Evolutionary conservation across 2,888 invertebrate species (phyloP).

Genomic region (Clitarchus hookeri): DNA sequence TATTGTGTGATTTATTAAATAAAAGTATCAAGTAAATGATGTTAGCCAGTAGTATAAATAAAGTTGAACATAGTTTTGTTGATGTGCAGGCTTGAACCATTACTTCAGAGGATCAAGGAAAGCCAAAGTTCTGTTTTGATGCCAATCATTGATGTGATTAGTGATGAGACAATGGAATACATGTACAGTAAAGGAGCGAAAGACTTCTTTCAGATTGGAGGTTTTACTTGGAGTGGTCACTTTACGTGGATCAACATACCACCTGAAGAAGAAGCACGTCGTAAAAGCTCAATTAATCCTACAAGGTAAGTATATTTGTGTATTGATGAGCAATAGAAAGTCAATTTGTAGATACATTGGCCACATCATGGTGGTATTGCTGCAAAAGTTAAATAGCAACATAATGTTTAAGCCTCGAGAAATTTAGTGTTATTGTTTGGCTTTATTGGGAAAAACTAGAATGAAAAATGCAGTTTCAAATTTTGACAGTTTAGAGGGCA

Average conservation of each 20-base stretch:
- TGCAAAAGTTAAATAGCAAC: too few relatives aligned
- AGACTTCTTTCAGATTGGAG: slow-evolving; percentile 69
- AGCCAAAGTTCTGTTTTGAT: slow-evolving; percentile 80
- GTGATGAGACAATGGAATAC: slow-evolving; percentile 77
- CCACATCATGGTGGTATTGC: too few relatives aligned
- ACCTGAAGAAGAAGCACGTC: slow-evolving; percentile 63
- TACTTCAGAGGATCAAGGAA: slow-evolving; percentile 83
- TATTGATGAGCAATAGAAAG: too few relatives aligned
- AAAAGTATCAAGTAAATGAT: too few relatives aligned
- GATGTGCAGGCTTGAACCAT: slow-evolving; percentile 72
- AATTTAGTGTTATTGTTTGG: too few relatives aligned
- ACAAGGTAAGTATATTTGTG: slow-evolving; percentile 58
- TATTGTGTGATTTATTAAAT: too few relatives aligned
- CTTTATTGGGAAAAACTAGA: too few relatives aligned
- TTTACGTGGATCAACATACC: slow-evolving; percentile 90
- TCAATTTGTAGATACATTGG: too few relatives aligned
- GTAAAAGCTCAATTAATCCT: slow-evolving; percentile 64
- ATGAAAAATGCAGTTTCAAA: too few relatives aligned
- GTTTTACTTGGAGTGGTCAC: slow-evolving; percentile 87
- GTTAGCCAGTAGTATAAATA: too few relatives aligned
- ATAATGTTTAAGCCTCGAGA: too few relatives aligned
- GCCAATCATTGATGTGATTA: slow-evolving; percentile 95
- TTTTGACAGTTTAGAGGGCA: too few relatives aligned
- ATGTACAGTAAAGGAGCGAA: slow-evolving; percentile 57
- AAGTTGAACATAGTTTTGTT: background rate